These are phyloP conservation scores for Ariopsis seemanni DNA, from an alignment of 2,113 vertebrate species.

Conservation along the genomic window DNA sequence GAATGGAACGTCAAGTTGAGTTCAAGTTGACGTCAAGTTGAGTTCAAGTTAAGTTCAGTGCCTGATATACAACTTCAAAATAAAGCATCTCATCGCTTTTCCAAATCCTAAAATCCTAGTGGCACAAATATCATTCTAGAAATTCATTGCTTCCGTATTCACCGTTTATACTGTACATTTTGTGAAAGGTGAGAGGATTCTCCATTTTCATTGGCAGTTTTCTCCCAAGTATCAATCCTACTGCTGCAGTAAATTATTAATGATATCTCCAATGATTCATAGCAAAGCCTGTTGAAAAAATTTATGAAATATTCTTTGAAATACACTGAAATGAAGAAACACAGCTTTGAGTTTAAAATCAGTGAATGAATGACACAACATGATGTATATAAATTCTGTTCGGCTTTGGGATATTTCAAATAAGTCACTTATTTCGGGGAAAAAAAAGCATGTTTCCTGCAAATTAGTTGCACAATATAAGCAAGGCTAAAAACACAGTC, in stretches of 20 bases:
- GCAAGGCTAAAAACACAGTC: conserved; percentile 41
- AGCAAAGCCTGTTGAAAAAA: background rate
- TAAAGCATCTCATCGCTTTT: background rate
- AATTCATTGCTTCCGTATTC: conserved; percentile 7
- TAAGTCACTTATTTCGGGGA: conserved; percentile 8
- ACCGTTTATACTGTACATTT: background rate
- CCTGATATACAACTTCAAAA: background rate
- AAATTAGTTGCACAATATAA: conserved; percentile 41
- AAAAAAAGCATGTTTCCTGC: background rate
- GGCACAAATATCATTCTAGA: too few relatives aligned
- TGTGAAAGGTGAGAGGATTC: background rate
- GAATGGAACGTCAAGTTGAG: background rate
- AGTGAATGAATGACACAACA: background rate
- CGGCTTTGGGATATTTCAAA: background rate
- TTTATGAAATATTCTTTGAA: background rate
- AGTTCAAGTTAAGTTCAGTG: background rate
- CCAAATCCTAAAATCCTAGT: background rate
- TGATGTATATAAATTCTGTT: conserved; percentile 19
- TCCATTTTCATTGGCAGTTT: background rate
- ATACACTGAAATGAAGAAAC: background rate
- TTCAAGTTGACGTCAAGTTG: background rate
- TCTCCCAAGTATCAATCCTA: background rate
- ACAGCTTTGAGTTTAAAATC: background rate
- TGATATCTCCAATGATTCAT: background rate
- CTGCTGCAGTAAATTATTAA: conserved; percentile 1